Conservation (phyloP, 2,888 invertebrate species). For the Artemia sinica region DNA sequence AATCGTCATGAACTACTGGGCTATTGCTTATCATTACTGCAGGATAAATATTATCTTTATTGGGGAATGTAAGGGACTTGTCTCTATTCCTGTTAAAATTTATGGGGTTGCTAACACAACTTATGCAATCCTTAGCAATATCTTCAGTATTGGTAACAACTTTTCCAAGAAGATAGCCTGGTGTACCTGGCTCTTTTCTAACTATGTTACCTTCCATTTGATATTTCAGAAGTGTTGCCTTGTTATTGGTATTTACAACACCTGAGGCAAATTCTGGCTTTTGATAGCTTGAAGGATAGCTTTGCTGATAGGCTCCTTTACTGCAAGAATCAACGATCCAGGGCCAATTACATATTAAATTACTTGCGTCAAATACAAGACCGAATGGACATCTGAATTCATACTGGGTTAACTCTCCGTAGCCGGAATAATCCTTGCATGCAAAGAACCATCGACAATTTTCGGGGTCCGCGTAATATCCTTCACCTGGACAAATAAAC, state of each 20-base stretch:
- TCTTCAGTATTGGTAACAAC: constrained; percentile 16
- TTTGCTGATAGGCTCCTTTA: constrained; percentile 14
- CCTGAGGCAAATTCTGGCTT: neutral
- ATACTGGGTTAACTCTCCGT: constrained; percentile 42
- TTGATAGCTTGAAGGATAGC: neutral
- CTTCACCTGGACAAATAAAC: constrained; percentile 49
- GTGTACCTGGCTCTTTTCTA: constrained; percentile 14
- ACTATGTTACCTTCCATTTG: neutral
- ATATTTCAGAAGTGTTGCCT: neutral
- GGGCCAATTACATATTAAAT: constrained; percentile 58
- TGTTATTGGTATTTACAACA: neutral
- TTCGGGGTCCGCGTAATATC: constrained; percentile 60
- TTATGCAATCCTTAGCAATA: neutral
- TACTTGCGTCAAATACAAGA: constrained; percentile 51
- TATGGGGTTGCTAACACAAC: neutral
- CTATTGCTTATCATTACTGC: no score
- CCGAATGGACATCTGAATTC: constrained; percentile 67
- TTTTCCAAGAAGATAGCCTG: constrained; percentile 19
- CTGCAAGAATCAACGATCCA: constrained; percentile 52
- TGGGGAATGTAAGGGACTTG: constrained; percentile 15
- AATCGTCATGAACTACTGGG: no score
- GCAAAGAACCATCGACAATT: constrained; percentile 71
- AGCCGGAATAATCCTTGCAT: constrained; percentile 37
- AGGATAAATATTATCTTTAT: no score
- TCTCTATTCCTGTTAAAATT: constrained; percentile 14